A percentile compares a stretch with the other conserved stretches of the same genome.
Conservation (phyloP, 2,113 vertebrate genomes). For the Uropsilus gracilis region DNA sequence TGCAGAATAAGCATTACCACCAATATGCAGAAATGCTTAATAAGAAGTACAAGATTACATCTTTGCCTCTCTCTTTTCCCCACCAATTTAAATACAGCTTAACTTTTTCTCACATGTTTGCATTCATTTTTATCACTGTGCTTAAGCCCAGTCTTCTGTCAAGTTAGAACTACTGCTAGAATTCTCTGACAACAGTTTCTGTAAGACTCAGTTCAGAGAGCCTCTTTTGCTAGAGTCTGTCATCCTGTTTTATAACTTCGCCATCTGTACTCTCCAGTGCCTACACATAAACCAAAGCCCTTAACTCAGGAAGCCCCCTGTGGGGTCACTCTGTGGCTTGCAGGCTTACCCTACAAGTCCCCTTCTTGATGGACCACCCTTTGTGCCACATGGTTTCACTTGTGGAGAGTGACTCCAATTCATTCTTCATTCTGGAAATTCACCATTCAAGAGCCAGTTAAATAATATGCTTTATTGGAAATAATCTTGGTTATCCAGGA, state of each 20-base stretch:
- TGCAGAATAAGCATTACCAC: not conserved
- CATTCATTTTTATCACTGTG: not conserved
- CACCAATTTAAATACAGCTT: not conserved
- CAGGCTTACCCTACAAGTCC: not conserved
- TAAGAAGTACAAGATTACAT: not conserved
- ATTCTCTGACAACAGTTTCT: not conserved
- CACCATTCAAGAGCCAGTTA: not conserved
- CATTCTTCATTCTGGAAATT: not conserved
- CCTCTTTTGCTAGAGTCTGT: not conserved
- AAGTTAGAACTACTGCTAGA: not conserved
- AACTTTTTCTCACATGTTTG: not conserved
- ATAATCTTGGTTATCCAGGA: not conserved
- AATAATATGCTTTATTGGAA: not conserved
- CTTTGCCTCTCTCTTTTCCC: not conserved
- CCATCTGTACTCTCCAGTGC: not conserved
- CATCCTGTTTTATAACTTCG: not conserved
- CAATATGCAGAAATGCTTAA: not conserved
- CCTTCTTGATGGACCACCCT: not conserved
- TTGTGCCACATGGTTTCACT: not conserved
- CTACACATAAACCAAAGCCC: not conserved
- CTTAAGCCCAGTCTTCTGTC: not conserved
- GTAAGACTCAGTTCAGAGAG: not conserved
- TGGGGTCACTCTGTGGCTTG: accelerated
- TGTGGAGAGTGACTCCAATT: not conserved
- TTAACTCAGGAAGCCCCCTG: not conserved